phyloP scores from a whole-genome alignment of 2,113 vertebrate genomes.

The Xiphorhynchus elegans region DNA sequence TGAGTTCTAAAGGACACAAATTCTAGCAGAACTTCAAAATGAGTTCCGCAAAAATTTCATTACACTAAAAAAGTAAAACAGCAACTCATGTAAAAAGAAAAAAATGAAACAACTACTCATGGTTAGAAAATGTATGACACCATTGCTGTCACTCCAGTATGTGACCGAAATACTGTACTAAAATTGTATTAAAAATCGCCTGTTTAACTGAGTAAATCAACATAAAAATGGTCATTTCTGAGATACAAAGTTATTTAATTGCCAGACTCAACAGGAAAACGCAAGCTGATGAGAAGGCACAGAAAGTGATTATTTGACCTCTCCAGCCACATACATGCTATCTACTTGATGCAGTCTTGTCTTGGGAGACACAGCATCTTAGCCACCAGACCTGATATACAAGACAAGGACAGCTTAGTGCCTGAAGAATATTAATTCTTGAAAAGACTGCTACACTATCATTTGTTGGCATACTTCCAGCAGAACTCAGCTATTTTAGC shows the following conservation, averaged over 20 bases:
- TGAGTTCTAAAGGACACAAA: neutral
- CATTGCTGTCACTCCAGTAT: accelerated
- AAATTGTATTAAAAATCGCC: neutral
- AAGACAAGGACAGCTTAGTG: slow-evolving; percentile 1
- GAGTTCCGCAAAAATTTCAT: neutral
- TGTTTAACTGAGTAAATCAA: neutral
- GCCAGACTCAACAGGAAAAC: neutral
- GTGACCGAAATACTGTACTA: neutral
- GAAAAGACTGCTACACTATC: slow-evolving; percentile 28
- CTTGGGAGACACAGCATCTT: neutral
- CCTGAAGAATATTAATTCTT: slow-evolving; percentile 45
- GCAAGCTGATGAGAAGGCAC: neutral
- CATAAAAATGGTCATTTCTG: neutral
- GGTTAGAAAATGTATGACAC: neutral
- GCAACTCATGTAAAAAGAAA: no score
- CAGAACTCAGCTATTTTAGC: slow-evolving; percentile 45
- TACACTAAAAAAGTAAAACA: neutral
- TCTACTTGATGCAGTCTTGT: neutral
- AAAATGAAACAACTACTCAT: neutral
- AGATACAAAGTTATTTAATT: neutral
- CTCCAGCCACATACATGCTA: accelerated
- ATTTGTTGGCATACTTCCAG: slow-evolving; percentile 36
- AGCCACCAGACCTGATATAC: neutral
- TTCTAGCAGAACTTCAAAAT: neutral
- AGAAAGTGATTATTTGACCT: neutral